Base-by-base conservation (phyloP, 2,888 invertebrate genomes). In the Papilio protenor region DNA sequence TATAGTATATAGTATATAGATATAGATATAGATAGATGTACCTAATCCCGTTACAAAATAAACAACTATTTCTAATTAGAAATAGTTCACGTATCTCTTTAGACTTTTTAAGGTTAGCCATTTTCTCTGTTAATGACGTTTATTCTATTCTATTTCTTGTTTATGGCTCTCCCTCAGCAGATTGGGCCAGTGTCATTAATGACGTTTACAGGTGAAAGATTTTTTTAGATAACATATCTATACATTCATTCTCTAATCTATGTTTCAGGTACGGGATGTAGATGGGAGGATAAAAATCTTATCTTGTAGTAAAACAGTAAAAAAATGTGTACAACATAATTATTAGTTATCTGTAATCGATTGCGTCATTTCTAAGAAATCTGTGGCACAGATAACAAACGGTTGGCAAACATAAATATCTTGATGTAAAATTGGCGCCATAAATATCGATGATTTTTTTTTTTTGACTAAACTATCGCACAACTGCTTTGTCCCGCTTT, bases 351-450 rank as follows among this genome's bases (percentile, higher is more conserved):
- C 78, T 16, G 6, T 73, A 72, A 73, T 76, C 75, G 23, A 64
- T 23, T 66, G 73, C 78, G 78, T 78, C 78, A 78, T 33, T 77
- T 78, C 78, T 11, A 75, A 76, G 78, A 76, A 78, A 78, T 78
- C 78, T 75, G 75, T 64, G 16, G 27, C n/a, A 11, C 21, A 18
- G 78, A 75, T 78, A 75, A 78, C 40, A 16, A 49, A 64, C 47
- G 71, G 61, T 52, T 40, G 27, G 61, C 72, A 72, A 78, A 78
- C 64, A 75, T 72, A 69, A 55, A 69, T 75, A 23, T 66, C 66
- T 52, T 18, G 66, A 69, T 69, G 55, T 75, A 21, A 16, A 16
- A 33, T 49, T 64, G 66, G 47, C 75, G 75, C 64, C 75, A 27
- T 55, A 75, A 75, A 64, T 74, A 16, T 45, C 8, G 16, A 16